These are phyloP conservation scores for Kryptopterus vitreolus DNA, from an alignment of 2,797 vertebrate species.

Conservation along the genomic window DNA sequence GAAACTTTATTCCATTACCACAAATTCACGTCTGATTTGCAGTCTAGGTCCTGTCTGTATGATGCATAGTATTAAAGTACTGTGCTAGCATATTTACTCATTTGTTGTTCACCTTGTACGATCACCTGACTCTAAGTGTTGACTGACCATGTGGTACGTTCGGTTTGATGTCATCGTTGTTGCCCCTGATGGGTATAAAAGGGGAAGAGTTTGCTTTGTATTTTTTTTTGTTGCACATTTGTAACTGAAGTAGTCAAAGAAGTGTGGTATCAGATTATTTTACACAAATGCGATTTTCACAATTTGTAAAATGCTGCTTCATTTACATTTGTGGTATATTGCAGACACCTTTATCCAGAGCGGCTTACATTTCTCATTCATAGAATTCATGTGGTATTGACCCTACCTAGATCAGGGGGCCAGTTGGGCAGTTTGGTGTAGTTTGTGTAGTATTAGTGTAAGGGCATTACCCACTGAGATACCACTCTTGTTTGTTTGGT, in stretches of 20 bases:
- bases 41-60: not conserved
- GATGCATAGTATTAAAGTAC: not conserved
- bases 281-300: not conserved
- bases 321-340: no score
- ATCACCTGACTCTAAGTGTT: not conserved
- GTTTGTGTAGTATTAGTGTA: no score
- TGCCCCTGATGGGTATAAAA: not conserved
- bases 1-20: not conserved
- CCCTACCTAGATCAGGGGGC: no score
- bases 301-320: not conserved
- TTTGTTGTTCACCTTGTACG: not conserved
- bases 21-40: not conserved
- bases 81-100: not conserved
- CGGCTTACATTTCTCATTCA: no score
- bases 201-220: not conserved
- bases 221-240: not conserved
- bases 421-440: no score
- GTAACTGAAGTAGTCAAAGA: not conserved
- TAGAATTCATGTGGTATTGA: no score
- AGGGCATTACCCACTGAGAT: no score
- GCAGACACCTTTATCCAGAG: no score
- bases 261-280: not conserved
- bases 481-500: no score
- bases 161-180: not conserved
- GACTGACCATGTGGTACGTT: not conserved